phyloP scores from a whole-genome alignment of 2,888 invertebrate genomes.

The Loripinus fragilis region DNA sequence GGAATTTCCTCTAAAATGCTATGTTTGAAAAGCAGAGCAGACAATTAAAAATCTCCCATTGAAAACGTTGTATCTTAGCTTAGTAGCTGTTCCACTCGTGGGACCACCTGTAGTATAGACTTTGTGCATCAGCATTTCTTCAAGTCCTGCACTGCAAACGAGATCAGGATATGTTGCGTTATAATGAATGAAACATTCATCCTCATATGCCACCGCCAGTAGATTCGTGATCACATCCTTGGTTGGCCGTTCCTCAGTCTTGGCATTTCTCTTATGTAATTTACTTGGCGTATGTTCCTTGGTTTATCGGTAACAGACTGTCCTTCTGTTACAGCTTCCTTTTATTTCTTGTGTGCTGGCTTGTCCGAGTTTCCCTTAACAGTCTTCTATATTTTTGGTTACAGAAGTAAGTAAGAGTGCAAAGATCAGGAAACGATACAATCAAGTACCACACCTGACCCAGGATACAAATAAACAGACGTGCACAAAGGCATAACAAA shows the following conservation, averaged over 20 bases:
- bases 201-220: constrained; percentile 20
- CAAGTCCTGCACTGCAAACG: constrained; percentile 13
- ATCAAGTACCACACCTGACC: neutral
- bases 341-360: neutral
- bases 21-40: constrained; percentile 10
- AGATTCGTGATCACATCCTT: constrained; percentile 17
- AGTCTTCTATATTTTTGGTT: neutral
- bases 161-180: constrained; percentile 22
- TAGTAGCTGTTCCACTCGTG: constrained; percentile 13
- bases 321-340: neutral
- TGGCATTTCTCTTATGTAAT: constrained; percentile 7
- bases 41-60: constrained; percentile 27
- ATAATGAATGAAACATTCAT: constrained; percentile 11
- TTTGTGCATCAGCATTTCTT: neutral
- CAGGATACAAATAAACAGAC: no score
- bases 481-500: no score
- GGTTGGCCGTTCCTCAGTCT: neutral
- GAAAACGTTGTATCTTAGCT: constrained; percentile 25
- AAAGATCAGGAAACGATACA: no score
- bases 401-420: no score
- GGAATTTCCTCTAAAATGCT: constrained; percentile 3
- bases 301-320: neutral
- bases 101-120: neutral
- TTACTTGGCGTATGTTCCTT: neutral
- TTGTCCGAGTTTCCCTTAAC: neutral